Evolutionary conservation across 2,888 invertebrate species (phyloP), one percentile per base, ranked within the genome.

Genomic region (Heteromurus nitidus): DNA sequence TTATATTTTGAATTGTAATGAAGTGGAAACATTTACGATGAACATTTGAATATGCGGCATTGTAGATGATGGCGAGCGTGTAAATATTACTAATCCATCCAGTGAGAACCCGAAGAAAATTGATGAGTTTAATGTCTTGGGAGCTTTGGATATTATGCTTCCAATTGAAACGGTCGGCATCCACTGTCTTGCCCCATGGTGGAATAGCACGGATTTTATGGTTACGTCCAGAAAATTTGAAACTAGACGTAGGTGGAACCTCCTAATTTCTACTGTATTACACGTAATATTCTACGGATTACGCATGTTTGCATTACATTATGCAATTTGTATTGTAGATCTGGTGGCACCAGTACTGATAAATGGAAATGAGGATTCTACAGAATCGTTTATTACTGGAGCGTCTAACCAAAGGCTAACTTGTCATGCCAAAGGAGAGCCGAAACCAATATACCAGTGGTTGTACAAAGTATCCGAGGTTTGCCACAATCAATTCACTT

Each of bases 71-170:
- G 31, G 31, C n/a, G 18, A 50, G 13, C 9, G 1, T 5, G 62
- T 62, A 0, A 60, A 60, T 16, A 44, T 74, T 3, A 22, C 50
- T 16, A 62, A 64, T 30, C 50, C 53, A 9, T 13, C 16, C 3
- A 7, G 13, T 28, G 74, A 65, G 13, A 44, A 55, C 30, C 55
- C 44, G 1, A 3, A 76, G 24, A 70, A 60, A 31, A 55, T 82
- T 11, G 67, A 76, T 7, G 76, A 82, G 11, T 65, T 70, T 11
- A 82, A 82, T 53, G 24, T 82, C 2, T 3, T 82, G n/a, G 75
- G 62, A 16, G 42, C 28, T 20, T 47, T 82, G 3, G 36, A 76
- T 11, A 76, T 72, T n/a, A 47, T 53, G 3, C 44, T 82, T 1
- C 79, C 74, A 1, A 20, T 74, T 11, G 74, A 74, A 9, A 26